Evolutionary conservation across 1,140 invertebrate genomes (phyloP).

Genomic region (Drosophila erecta): DNA sequence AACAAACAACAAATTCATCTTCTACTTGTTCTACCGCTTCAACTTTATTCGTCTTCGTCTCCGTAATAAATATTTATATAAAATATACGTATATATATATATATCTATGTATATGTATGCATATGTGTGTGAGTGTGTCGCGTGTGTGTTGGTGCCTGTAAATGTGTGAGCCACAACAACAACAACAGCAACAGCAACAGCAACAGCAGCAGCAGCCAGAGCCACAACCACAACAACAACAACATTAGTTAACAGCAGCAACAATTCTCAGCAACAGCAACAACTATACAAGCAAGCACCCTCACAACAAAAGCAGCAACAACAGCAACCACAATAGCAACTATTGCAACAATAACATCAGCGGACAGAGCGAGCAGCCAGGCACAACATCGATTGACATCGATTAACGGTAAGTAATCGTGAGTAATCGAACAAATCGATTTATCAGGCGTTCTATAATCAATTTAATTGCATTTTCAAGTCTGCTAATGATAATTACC

Average conservation of each 20-base stretch:
- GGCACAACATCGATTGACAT: constrained; percentile 75
- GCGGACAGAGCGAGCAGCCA: constrained; percentile 43
- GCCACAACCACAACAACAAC: constrained; percentile 39
- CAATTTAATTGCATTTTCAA: neutral
- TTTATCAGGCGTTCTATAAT: neutral
- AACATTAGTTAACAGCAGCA: constrained; percentile 41
- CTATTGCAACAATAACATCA: constrained; percentile 50
- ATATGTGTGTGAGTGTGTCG: constrained; percentile 58
- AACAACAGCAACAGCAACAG: constrained; percentile 36
- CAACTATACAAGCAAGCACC: constrained; percentile 16
- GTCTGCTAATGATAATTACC: no score
- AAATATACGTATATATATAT: constrained; percentile 20
- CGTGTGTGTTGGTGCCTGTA: constrained; percentile 63
- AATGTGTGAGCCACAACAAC: constrained; percentile 61
- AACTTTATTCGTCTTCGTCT: constrained; percentile 59
- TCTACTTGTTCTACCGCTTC: constrained; percentile 54
- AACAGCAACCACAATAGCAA: constrained; percentile 31
- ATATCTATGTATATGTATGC: constrained; percentile 31
- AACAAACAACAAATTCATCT: constrained; percentile 36
- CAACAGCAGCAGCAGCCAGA: constrained; percentile 21
- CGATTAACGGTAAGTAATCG: constrained; percentile 71
- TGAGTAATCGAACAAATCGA: constrained; percentile 16
- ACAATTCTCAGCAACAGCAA: constrained; percentile 25
- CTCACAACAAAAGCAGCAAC: constrained; percentile 31
- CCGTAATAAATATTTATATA: constrained; percentile 44